Evolutionary conservation across 1,140 invertebrate species (phyloP).

Genomic region (Dolichoris vasculosae): DNA sequence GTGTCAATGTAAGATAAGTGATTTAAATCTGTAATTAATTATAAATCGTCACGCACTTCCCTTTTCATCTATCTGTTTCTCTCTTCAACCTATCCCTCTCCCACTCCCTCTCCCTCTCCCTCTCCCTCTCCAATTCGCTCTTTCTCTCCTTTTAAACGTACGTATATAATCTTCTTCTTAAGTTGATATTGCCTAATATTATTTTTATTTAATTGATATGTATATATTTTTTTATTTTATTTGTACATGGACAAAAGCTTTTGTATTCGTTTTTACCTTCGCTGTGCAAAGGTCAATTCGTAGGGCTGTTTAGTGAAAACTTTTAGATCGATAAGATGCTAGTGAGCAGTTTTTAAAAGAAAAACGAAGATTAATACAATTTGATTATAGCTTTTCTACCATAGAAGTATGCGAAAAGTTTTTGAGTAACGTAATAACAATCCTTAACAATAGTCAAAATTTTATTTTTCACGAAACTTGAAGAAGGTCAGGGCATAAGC

Average conservation of each 20-base stretch:
- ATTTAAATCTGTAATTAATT: slow-evolving; percentile 45
- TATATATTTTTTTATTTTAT: slow-evolving; percentile 51
- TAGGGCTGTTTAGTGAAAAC: slow-evolving; percentile 51
- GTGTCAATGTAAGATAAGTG: slow-evolving; percentile 45
- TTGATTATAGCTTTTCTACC: slow-evolving; percentile 51
- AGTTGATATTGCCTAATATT: slow-evolving; percentile 39
- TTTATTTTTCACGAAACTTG: slow-evolving; percentile 70
- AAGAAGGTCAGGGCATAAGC: slow-evolving; percentile 70
- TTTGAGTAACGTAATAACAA: slow-evolving; percentile 27
- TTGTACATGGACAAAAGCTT: slow-evolving; percentile 45
- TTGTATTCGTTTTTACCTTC: slow-evolving; percentile 46
- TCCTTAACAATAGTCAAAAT: slow-evolving; percentile 63
- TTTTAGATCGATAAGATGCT: slow-evolving; percentile 52
- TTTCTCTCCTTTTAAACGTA: slow-evolving; percentile 26
- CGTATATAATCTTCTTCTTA: slow-evolving; percentile 40
- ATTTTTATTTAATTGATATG: slow-evolving; percentile 49
- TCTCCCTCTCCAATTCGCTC: slow-evolving; percentile 52
- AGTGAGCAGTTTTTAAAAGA: slow-evolving; percentile 53
- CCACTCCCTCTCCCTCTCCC: neutral
- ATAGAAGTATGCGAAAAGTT: slow-evolving; percentile 47
- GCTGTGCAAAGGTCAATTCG: slow-evolving; percentile 49
- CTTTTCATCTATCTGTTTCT: slow-evolving; percentile 60
- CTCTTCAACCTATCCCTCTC: neutral
- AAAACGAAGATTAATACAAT: slow-evolving; percentile 33
- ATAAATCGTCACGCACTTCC: slow-evolving; percentile 15